Base-by-base conservation (phyloP, 1,140 invertebrate species). In the Drosophila carrolli region DNA sequence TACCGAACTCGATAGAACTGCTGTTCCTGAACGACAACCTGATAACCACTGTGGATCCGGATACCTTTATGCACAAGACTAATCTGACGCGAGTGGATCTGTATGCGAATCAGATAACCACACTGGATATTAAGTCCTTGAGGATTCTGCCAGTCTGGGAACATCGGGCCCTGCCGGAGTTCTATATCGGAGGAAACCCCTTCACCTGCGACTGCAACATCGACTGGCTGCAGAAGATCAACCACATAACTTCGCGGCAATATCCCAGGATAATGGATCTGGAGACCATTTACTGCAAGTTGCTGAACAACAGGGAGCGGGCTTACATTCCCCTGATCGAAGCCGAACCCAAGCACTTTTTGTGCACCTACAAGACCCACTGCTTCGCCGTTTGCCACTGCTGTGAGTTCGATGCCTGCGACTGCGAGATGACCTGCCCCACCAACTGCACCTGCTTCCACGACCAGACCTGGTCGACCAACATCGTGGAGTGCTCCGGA, bases 371-470 rank as follows among this genome's bases (percentile, higher is more conserved):
- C 93, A 96, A 97, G 92, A 96, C 96, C 8, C 97, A 98, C 88
- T 98, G 97, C 93, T 98, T 98, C 92, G 96, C 97, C 4, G 94
- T 98, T 43, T 98, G 97, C 86, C 97, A 98, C 91, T 98, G 97
- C 93, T 98, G 97, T 93, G 97, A 98, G 92, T 98, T 98, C 92
- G 97, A 98, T 91, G 97, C 97, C 53, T 98, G 97, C 93, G 97
- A 98, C 93, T 98, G 97, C 93, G 97, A 98, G 94, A 98, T 98
- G 97, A 98, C 96, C 53, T 98, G 97, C 92, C 97, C 97, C 13
- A 95, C 95, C 46, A 98, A 98, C 92, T 98, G 97, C 93, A 97
- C 96, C 14, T 98, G 97, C 90, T 98, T 97, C 94, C 97, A 98
- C 91, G 97, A 98, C 93, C 97, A 98, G 91, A 96, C 96, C 40